phyloP scores from a whole-genome alignment of 2,797 vertebrate genomes.

The Poeciliopsis presidionis region DNA sequence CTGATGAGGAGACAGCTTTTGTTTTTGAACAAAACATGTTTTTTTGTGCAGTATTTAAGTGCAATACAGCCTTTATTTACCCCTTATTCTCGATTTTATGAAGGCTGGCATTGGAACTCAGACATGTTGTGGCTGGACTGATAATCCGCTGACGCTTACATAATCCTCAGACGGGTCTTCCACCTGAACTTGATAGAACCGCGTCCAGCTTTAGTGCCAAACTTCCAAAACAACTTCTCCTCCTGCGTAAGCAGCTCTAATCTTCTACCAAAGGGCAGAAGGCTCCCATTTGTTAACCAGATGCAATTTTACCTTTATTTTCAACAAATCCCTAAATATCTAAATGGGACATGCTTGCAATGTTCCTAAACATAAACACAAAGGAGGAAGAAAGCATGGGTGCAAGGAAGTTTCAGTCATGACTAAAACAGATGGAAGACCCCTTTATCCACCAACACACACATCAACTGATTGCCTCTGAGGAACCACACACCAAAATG shows the following conservation, averaged over 20 bases:
- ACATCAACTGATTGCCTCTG: background rate
- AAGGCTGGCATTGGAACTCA: background rate
- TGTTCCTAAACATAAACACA: background rate
- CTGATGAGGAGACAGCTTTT: too few species aligned
- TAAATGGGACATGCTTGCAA: background rate
- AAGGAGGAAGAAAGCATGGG: background rate
- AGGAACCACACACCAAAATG: background rate
- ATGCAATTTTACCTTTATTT: background rate
- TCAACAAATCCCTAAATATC: background rate
- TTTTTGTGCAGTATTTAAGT: background rate
- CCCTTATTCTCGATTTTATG: background rate
- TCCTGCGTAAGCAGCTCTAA: conserved; percentile 43
- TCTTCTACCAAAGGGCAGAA: conserved; percentile 38
- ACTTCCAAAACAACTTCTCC: conserved; percentile 9
- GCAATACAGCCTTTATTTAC: background rate
- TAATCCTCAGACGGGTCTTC: conserved; percentile 39
- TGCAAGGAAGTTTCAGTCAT: background rate
- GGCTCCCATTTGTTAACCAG: background rate
- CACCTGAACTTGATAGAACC: conserved; percentile 35
- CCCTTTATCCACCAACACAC: background rate
- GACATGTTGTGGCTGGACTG: background rate
- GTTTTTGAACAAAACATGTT: background rate
- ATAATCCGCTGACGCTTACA: conserved; percentile 37
- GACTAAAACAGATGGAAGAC: background rate
- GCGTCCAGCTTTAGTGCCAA: conserved; percentile 34